phyloP scores from a whole-genome alignment of 2,888 invertebrate species.

The Diaperis boleti region DNA sequence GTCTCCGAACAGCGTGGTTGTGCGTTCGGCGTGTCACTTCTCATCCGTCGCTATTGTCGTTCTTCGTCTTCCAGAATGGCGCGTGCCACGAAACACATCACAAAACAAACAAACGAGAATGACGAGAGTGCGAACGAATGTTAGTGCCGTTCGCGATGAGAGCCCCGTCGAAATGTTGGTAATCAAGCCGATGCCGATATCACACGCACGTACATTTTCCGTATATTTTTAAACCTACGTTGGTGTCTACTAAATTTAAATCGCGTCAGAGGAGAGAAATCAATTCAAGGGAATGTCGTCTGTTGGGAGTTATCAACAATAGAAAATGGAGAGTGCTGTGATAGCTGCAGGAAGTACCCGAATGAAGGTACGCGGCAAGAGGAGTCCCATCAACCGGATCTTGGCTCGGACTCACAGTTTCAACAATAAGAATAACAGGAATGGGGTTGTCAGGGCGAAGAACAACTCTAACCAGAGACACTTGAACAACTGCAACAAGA shows the following conservation, averaged over 20 bases:
- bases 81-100: constrained; percentile 35
- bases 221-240: constrained; percentile 40
- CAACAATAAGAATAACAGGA: constrained; percentile 33
- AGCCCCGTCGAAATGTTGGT: constrained; percentile 25
- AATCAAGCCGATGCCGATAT: constrained; percentile 20
- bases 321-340: constrained; percentile 38
- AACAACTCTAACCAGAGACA: constrained; percentile 39
- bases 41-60: constrained; percentile 7
- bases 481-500: constrained; percentile 30
- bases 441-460: constrained; percentile 20
- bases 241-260: constrained; percentile 41
- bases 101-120: constrained; percentile 37
- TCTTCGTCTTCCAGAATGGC: constrained; percentile 21
- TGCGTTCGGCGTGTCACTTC: constrained; percentile 26
- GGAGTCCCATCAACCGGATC: constrained; percentile 27
- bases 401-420: constrained; percentile 25
- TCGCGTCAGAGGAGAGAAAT: constrained; percentile 23
- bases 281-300: constrained; percentile 27
- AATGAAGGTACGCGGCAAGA: constrained; percentile 34
- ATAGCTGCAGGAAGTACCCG: constrained; percentile 41
- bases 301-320: neutral
- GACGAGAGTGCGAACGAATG: constrained; percentile 30
- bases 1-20: constrained; percentile 28
- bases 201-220: constrained; percentile 28
- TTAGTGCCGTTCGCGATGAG: constrained; percentile 33